Percentiles rank a stretch among this genome's conserved stretches.
phyloP scores from a whole-genome alignment of 2,888 invertebrate species.

The Drosophila hamatofila region DNA sequence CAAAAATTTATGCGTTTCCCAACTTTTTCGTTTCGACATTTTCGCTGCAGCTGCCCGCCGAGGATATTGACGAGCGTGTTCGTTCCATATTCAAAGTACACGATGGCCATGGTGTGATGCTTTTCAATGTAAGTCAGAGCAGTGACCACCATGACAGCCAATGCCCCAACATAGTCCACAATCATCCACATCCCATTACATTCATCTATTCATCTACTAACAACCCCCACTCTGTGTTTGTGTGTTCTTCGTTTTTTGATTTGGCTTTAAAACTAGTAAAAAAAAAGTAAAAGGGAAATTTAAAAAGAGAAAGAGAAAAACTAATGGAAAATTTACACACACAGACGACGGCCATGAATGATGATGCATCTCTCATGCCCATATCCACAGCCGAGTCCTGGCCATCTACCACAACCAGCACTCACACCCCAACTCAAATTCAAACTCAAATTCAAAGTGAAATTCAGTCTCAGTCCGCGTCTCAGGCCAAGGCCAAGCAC shows the following conservation, averaged over 20 bases:
- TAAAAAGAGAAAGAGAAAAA: slow-evolving; percentile 16
- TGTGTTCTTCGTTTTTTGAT: slow-evolving; percentile 37
- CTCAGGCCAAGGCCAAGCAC: slow-evolving; percentile 48
- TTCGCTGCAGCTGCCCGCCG: slow-evolving; percentile 60
- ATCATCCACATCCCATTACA: not conserved
- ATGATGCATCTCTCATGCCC: slow-evolving; percentile 70
- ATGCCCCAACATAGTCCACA: not conserved
- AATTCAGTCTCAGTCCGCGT: slow-evolving; percentile 14
- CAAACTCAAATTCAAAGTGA: slow-evolving; percentile 15
- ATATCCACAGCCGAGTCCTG: slow-evolving; percentile 48
- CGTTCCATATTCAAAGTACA: slow-evolving; percentile 53
- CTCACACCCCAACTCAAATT: slow-evolving; percentile 23
- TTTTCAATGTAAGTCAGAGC: slow-evolving; percentile 69
- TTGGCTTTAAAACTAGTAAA: slow-evolving; percentile 18
- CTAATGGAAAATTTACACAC: slow-evolving; percentile 67
- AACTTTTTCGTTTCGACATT: slow-evolving; percentile 55
- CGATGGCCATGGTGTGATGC: slow-evolving; percentile 53
- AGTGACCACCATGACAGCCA: slow-evolving; percentile 6
- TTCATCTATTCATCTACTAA: slow-evolving; percentile 16
- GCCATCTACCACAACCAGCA: slow-evolving; percentile 21
- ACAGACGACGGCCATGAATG: slow-evolving; percentile 68
- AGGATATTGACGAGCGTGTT: slow-evolving; percentile 52
- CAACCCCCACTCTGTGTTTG: slow-evolving; percentile 48
- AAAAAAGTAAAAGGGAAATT: not conserved
- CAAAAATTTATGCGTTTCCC: slow-evolving; percentile 49